Evolutionary conservation across 1,140 invertebrate species (phyloP).

Genomic region (Lasioglossum albipes): DNA sequence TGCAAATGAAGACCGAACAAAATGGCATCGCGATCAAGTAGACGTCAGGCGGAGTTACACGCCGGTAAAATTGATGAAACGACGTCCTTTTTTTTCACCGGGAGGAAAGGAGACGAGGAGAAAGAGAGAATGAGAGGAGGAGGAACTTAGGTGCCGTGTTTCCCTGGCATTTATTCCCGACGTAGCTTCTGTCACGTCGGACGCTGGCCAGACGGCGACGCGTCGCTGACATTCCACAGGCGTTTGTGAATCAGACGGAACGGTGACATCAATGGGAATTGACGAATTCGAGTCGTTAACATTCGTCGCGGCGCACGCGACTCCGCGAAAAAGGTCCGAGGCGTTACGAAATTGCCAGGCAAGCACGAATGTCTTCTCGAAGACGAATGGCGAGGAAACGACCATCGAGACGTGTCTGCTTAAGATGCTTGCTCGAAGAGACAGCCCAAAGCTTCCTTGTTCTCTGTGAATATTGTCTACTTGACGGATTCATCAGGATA

Average conservation of each 20-base stretch:
- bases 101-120: too few species aligned
- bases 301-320: constrained; percentile 12
- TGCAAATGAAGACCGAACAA: neutral
- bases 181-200: neutral
- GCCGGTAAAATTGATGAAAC: neutral
- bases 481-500: too few species aligned
- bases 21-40: neutral
- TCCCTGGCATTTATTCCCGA: constrained; percentile 4
- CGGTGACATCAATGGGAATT: constrained; percentile 57
- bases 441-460: too few species aligned
- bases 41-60: neutral
- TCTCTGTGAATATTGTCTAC: too few species aligned
- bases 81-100: neutral
- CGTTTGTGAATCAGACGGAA: constrained; percentile 56
- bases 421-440: too few species aligned
- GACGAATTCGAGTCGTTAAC: constrained; percentile 56
- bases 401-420: neutral
- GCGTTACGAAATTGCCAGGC: constrained; percentile 34
- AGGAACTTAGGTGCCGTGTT: neutral
- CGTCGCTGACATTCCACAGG: constrained; percentile 53
- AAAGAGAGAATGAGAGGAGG: too few species aligned
- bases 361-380: neutral
- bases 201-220: neutral
- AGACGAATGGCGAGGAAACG: constrained; percentile 9
- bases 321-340: constrained; percentile 10